phyloP scores from a whole-genome alignment of 1,140 invertebrate genomes.

The Calycopis cecrops region DNA sequence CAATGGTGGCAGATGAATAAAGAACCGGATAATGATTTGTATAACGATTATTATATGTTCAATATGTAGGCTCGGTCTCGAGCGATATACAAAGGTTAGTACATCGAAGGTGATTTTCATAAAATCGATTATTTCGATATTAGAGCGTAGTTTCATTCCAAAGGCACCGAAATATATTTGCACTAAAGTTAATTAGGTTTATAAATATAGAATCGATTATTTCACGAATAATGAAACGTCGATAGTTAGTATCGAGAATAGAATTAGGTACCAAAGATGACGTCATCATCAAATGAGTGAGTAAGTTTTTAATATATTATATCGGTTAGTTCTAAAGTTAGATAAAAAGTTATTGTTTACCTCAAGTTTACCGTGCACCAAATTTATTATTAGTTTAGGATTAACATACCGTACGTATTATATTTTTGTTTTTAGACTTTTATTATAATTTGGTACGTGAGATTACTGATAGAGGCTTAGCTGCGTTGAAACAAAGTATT shows the following conservation, averaged over 20 bases:
- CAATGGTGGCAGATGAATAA: conserved; percentile 53
- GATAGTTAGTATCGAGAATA: conserved; percentile 29
- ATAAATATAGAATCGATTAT: conserved; percentile 11
- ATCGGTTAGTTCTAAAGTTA: conserved; percentile 20
- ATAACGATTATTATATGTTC: conserved; percentile 60
- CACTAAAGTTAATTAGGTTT: background rate
- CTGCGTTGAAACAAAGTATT: conserved; percentile 1
- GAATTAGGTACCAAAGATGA: conserved; percentile 67
- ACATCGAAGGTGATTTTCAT: background rate
- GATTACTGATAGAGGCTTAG: background rate
- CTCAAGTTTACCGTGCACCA: conserved; percentile 73
- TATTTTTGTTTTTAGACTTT: conserved; percentile 9
- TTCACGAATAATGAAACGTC: background rate
- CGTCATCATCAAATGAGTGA: conserved; percentile 66
- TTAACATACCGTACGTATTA: conserved; percentile 2
- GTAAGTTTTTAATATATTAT: conserved; percentile 53
- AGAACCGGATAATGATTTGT: conserved; percentile 49
- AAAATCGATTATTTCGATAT: conserved; percentile 7
- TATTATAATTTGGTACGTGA: background rate
- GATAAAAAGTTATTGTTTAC: conserved; percentile 48
- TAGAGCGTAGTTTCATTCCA: background rate
- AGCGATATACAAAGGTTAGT: background rate
- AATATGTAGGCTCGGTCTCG: conserved; percentile 27
- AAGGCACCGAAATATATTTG: conserved; percentile 10
- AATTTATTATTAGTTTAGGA: conserved; percentile 39